A percentile compares a stretch with the other conserved stretches of the same genome.
Evolutionary conservation across 2,888 invertebrate genomes (phyloP).

Genomic region (Sesia bembeciformis): DNA sequence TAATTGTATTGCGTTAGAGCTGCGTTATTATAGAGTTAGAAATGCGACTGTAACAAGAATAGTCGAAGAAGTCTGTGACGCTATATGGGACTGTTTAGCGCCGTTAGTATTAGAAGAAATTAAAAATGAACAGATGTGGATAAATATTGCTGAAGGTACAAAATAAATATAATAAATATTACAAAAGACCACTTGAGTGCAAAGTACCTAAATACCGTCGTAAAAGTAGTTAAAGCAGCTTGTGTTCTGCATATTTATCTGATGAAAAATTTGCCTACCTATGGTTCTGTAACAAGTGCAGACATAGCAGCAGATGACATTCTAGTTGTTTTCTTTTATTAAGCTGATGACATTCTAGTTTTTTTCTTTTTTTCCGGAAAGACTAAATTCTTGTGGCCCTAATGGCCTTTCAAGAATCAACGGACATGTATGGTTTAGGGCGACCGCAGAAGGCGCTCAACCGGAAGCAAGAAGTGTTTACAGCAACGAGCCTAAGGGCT

Average conservation of each 20-base stretch:
- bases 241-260: constrained; percentile 8
- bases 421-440: no score
- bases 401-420: no score
- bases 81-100: neutral
- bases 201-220: constrained; percentile 8
- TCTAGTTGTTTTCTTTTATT: no score
- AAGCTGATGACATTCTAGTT: no score
- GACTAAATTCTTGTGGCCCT: no score
- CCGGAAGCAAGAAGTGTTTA: no score
- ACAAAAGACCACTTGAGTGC: constrained; percentile 9
- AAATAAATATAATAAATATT: constrained; percentile 9
- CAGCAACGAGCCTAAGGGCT: neutral
- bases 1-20: no score
- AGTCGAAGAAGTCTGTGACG: neutral
- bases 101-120: neutral
- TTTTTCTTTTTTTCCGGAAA: no score
- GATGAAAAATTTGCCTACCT: constrained; percentile 6
- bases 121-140: neutral
- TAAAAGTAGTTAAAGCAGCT: constrained; percentile 8
- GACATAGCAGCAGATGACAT: constrained; percentile 8
- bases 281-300: constrained; percentile 7
- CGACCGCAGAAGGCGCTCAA: no score
- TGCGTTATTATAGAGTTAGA: neutral
- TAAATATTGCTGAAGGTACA: neutral
- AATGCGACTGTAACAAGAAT: neutral